A percentile compares a stretch with the other conserved stretches of the same genome.
phyloP scores from a whole-genome alignment of 1,140 invertebrate genomes.

The Leptinotarsa texana region DNA sequence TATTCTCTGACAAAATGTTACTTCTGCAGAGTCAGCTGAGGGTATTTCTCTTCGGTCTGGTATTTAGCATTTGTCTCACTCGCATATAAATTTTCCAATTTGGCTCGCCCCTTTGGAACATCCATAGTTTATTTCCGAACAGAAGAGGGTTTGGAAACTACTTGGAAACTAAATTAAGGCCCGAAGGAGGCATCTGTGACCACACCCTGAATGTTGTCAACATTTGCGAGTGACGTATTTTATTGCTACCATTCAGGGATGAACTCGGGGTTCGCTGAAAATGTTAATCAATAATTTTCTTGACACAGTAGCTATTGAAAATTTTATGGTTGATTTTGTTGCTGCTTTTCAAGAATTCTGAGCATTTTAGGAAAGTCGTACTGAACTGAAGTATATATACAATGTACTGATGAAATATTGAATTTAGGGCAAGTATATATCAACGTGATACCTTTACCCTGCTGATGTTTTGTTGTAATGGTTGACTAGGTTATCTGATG shows the following conservation, averaged over 20 bases:
- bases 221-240: slow-evolving; percentile 58
- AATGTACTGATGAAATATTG: too few species aligned
- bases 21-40: background rate
- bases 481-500: too few species aligned
- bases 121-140: slow-evolving; percentile 34
- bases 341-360: too few species aligned
- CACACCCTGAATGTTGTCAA: slow-evolving; percentile 53
- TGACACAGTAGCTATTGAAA: too few species aligned
- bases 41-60: slow-evolving; percentile 15
- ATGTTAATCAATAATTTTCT: too few species aligned
- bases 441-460: too few species aligned
- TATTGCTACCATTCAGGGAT: slow-evolving; percentile 50
- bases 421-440: too few species aligned
- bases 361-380: too few species aligned
- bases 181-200: slow-evolving; percentile 56
- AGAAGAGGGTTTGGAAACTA: slow-evolving; percentile 53
- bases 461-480: too few species aligned
- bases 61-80: slow-evolving; percentile 37
- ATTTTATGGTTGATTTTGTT: too few species aligned
- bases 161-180: slow-evolving; percentile 57
- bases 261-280: too few species aligned
- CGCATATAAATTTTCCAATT: slow-evolving; percentile 56
- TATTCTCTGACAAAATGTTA: background rate
- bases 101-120: slow-evolving; percentile 41
- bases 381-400: too few species aligned